phyloP scores from a whole-genome alignment of 1,140 invertebrate genomes.

The Maconellicoccus hirsutus region DNA sequence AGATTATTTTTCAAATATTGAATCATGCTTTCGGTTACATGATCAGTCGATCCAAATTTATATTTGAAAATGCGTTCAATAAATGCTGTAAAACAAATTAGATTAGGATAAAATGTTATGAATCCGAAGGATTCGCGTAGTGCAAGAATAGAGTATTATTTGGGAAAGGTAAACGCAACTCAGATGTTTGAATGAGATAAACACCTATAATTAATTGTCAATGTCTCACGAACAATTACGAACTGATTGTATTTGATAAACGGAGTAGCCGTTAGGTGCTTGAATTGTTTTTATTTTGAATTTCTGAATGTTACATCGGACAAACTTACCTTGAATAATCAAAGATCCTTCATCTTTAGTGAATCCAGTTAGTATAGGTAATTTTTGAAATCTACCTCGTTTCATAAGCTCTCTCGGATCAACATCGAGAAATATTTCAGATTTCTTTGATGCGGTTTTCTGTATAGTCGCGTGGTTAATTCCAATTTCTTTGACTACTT shows the following conservation, averaged over 20 bases:
- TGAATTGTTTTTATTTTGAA: too few relatives aligned
- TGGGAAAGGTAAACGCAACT: too few relatives aligned
- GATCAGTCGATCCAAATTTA: background rate
- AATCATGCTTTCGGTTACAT: background rate
- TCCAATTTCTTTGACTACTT: slow-evolving; percentile 27
- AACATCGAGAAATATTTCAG: slow-evolving; percentile 27
- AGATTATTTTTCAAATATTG: slow-evolving; percentile 29
- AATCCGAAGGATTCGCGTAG: too few relatives aligned
- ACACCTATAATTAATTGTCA: too few relatives aligned
- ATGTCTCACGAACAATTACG: too few relatives aligned
- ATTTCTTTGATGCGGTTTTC: slow-evolving; percentile 19
- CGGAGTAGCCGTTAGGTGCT: too few relatives aligned
- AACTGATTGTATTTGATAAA: too few relatives aligned
- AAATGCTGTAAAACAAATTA: background rate
- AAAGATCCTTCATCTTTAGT: slow-evolving; percentile 33
- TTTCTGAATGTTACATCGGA: too few relatives aligned
- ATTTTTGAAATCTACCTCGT: slow-evolving; percentile 28
- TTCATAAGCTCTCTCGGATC: slow-evolving; percentile 28
- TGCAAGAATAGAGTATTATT: too few relatives aligned
- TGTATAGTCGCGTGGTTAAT: slow-evolving; percentile 31
- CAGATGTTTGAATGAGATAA: too few relatives aligned
- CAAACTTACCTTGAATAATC: slow-evolving; percentile 30
- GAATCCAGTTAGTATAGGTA: slow-evolving; percentile 31
- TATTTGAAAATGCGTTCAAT: background rate
- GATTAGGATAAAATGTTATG: background rate